Evolutionary conservation across 1,140 invertebrate genomes (phyloP).

Genomic region (Diploscapter pachys): DNA sequence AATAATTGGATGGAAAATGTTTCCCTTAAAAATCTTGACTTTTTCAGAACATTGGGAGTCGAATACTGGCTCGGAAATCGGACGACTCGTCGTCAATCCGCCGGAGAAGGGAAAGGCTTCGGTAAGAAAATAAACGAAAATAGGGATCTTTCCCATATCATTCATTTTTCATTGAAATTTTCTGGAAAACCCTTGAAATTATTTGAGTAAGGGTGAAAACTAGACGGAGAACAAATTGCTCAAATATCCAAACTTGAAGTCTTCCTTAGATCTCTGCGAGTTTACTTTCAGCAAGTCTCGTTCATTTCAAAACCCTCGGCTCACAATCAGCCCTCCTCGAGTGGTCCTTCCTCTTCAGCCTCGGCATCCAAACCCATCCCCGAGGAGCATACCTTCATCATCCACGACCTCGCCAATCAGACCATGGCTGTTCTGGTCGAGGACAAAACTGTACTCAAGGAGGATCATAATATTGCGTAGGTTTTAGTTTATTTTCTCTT

Average conservation of each 20-base stretch:
- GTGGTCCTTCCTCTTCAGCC: too few relatives aligned
- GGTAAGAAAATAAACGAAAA: too few relatives aligned
- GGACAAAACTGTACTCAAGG: constrained; percentile 47
- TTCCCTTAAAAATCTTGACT: constrained; percentile 2
- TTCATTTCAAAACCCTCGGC: too few relatives aligned
- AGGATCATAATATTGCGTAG: constrained; percentile 39
- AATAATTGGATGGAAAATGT: constrained; percentile 5
- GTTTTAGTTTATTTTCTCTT: not conserved
- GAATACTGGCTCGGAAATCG: constrained; percentile 46
- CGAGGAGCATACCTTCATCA: constrained; percentile 44
- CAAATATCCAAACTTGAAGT: too few relatives aligned
- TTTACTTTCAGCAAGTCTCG: too few relatives aligned
- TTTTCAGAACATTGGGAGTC: constrained; percentile 42
- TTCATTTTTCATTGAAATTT: too few relatives aligned
- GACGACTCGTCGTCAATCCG: constrained; percentile 28
- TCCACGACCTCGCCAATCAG: constrained; percentile 45
- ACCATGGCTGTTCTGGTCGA: constrained; percentile 47
- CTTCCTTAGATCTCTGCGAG: too few relatives aligned
- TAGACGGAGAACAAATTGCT: too few relatives aligned
- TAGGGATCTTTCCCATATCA: too few relatives aligned
- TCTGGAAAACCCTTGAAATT: too few relatives aligned
- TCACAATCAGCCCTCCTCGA: too few relatives aligned
- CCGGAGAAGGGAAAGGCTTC: not conserved
- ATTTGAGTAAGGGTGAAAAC: too few relatives aligned
- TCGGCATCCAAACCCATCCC: constrained; percentile 24